Evolutionary conservation across 2,797 vertebrate genomes (phyloP).

Genomic region (Xiphorhynchus erythropygius): DNA sequence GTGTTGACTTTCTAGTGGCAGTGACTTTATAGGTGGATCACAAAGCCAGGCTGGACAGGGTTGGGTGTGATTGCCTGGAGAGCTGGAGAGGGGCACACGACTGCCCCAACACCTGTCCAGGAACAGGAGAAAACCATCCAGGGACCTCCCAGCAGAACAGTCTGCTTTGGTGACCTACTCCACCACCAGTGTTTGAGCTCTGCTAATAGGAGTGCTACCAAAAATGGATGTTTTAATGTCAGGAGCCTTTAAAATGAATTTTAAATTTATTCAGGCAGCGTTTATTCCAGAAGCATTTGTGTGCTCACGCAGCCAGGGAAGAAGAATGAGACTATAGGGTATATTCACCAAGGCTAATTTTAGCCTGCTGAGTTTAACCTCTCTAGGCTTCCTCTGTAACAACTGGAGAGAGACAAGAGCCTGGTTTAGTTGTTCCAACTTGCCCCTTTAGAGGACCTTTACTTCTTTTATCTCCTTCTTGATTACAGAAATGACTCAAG

Average conservation of each 20-base stretch:
- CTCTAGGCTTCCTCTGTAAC: not conserved
- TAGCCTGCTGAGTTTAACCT: not conserved
- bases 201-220: not conserved
- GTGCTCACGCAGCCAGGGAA: not conserved
- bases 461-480: not conserved
- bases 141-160: not conserved
- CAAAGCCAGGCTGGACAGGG: not conserved
- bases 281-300: constrained; percentile 15
- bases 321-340: not conserved
- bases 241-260: not conserved
- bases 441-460: not conserved
- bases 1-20: not conserved
- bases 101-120: not conserved
- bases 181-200: not conserved
- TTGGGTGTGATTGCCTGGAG: not conserved
- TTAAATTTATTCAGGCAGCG: not conserved
- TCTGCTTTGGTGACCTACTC: not conserved
- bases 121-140: not conserved
- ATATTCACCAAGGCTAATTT: not conserved
- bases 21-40: not conserved
- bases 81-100: not conserved
- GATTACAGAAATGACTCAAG: not conserved
- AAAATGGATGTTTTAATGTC: not conserved
- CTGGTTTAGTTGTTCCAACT: not conserved
- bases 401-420: not conserved